Base-by-base conservation (phyloP, 37 sponge, comb jelly and placozoan genomes). In the Theonella swinhoei region DNA sequence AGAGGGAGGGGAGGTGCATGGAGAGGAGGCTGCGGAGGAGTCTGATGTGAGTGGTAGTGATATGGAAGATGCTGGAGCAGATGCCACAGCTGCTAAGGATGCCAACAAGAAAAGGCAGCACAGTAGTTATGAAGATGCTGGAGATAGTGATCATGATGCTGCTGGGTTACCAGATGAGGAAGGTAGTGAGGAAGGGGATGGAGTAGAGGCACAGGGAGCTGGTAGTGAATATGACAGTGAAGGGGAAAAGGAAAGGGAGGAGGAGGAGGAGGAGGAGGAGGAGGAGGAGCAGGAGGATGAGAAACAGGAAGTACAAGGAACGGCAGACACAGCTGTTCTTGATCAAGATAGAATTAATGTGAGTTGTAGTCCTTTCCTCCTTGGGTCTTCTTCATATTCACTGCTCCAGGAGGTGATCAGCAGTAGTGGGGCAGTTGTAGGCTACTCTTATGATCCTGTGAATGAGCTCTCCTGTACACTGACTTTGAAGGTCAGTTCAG, bases 361-460 rank as follows among this genome's bases (percentile, higher is more conserved):
- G 39, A 77, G 39, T 1, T 29, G 33, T 4, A 3, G 33, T 5
- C 24, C 3, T 32, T 37, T 24, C 7, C n/a, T n/a, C n/a, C n/a
- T n/a, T n/a, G n/a, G n/a, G n/a, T n/a, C n/a, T n/a, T n/a, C n/a
- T n/a, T n/a, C n/a, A n/a, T n/a, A n/a, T n/a, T n/a, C n/a, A n/a
- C n/a, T n/a, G n/a, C n/a, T 78, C 8, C 59, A 95, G 92, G 80
- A 64, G 14, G 90, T 91, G 8, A 3, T 84, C 34, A 19, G 68
- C 1, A 64, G 70, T 42, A 85, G 62, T 79, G 29, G 62, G 1
- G 80, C 79, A 35, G 65, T 92, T 36, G 61, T 80, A 58, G 39
- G 77, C 36, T 94, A 97, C 83, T 29, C 38, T 4, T 92, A 92
- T 84, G 97, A 97, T 79, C 47, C 78, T n/a, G 74, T 81, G 31